A percentile compares a stretch with the other conserved stretches of the same genome.
These are phyloP conservation scores for Myotis lucifugus DNA, from an alignment of 2,113 vertebrate genomes.

Conservation along the genomic window DNA sequence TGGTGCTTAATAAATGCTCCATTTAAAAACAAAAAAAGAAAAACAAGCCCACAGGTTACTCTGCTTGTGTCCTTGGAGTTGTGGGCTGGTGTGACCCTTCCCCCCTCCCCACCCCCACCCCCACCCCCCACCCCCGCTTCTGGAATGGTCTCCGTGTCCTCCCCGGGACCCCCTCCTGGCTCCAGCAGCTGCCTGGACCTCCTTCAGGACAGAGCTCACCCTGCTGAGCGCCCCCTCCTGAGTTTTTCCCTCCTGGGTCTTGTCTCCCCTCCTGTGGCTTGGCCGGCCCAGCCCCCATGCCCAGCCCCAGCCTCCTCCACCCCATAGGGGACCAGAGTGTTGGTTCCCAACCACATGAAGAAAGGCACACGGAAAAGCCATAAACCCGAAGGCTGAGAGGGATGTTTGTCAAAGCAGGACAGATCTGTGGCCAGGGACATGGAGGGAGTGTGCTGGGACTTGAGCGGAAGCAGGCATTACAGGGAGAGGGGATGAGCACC, in stretches of 20 bases:
- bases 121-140: background rate
- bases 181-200: background rate
- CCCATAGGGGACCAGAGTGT: background rate
- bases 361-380: conserved; percentile 48
- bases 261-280: background rate
- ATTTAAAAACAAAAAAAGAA: background rate
- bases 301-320: background rate
- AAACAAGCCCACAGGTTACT: background rate
- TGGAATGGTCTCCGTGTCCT: background rate
- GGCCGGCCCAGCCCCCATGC: background rate
- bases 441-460: conserved; percentile 6
- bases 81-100: background rate
- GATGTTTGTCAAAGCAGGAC: conserved; percentile 65
- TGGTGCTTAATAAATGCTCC: background rate
- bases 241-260: background rate
- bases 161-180: background rate
- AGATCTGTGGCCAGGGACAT: conserved; percentile 55
- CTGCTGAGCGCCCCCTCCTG: background rate
- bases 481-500: conserved; percentile 56
- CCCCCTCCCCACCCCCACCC: too few relatives aligned
- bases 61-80: background rate
- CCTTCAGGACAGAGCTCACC: background rate
- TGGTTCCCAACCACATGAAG: conserved; percentile 70
- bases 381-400: conserved; percentile 49
- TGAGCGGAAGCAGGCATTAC: conserved; percentile 39